Evolutionary conservation across 2,888 invertebrate species (phyloP), one percentile per base, ranked within the genome.

Genomic region (Silvanus unidentatus): DNA sequence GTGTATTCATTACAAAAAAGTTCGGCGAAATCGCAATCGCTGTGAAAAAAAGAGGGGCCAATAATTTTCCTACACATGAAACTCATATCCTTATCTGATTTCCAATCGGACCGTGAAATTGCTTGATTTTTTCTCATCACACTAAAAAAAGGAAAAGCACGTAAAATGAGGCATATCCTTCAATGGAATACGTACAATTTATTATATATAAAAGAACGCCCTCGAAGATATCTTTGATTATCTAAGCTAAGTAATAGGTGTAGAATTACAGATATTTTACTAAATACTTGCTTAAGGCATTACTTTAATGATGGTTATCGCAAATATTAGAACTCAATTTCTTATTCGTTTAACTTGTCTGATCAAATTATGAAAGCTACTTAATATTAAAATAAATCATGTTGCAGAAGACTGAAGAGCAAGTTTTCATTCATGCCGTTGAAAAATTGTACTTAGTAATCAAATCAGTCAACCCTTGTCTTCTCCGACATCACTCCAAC

Each of bases 231-330:
- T 50, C 48, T 42, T 32, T 52, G 52, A 57, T 57, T 55, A 57
- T 57, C 53, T 54, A 51, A 46, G 42, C 49, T 54, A 54, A 52
- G 55, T 59, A 57, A 56, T 55, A 52, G 55, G 56, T 57, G 54
- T 59, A 53, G 55, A 48, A 59, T 58, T 58, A 59, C 57, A 53
- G 56, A 59, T 55, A 59, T 59, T 57, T 55, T 48, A 52, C 55
- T 58, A 58, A 58, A 57, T 54, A 57, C 52, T 49, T 34, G 56
- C 59, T 52, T 28, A 45, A 45, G 56, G 59, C 57, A 11, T 42
- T 42, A 42, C 42, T 42, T 50, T 48, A 40, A 50, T 44, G 56
- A 56, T 58, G 47, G 43, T 52, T 53, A 58, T 58, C 57, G 48
- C 48, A 52, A 54, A 55, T 57, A 57, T 55, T 55, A 53, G 53